These are phyloP conservation scores for Scaptomyza pallida DNA, from an alignment of 1,140 invertebrate genomes.

Conservation along the genomic window DNA sequence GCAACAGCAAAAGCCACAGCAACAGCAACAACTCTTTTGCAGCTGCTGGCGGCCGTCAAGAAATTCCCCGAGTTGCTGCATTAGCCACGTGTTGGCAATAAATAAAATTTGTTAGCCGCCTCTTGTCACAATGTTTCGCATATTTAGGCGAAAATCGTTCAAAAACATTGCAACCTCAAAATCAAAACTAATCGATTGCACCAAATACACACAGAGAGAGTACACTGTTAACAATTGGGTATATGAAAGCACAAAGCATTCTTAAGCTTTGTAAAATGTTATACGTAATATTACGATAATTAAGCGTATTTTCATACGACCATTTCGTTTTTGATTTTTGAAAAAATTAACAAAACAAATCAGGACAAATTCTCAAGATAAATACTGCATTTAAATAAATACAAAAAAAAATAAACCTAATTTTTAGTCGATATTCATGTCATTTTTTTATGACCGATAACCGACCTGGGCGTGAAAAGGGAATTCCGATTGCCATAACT, in stretches of 20 bases:
- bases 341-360: no score
- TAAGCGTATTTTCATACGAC: no score
- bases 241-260: background rate
- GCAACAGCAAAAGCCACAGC: background rate
- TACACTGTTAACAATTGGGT: background rate
- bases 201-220: background rate
- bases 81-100: slow-evolving; percentile 47
- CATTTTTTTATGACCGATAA: no score
- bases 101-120: slow-evolving; percentile 41
- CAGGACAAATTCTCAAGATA: no score
- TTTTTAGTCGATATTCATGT: no score
- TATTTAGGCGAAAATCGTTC: slow-evolving; percentile 24
- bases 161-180: background rate
- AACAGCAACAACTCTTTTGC: slow-evolving; percentile 16
- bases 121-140: slow-evolving; percentile 39
- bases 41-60: slow-evolving; percentile 30
- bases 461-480: no score
- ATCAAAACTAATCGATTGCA: background rate
- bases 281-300: no score
- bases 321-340: no score
- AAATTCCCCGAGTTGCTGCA: slow-evolving; percentile 36
- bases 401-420: no score
- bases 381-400: no score
- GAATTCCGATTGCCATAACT: no score
- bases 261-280: no score